Evolutionary conservation across 2,797 vertebrate genomes (phyloP), one percentile per base, ranked within the genome.

Genomic region (Dicrostonyx torquatus): DNA sequence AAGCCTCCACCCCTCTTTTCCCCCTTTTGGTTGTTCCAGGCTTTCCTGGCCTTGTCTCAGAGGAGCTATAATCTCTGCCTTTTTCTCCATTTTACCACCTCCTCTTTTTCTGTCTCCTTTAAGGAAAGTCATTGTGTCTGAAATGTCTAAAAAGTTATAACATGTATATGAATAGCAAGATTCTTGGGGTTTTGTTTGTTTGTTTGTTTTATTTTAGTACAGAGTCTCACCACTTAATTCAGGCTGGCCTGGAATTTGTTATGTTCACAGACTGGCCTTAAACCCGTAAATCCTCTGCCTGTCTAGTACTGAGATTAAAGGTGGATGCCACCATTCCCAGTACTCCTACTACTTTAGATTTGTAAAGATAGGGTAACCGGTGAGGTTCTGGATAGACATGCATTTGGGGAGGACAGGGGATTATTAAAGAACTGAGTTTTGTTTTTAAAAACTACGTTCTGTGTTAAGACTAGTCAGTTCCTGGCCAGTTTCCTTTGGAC

Each of bases 401-500:
- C 11, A 5, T 68, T 60, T 55, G 73, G 48, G 22, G 64, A 26
- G 37, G 75, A 22, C 55, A 70, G 48, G 64, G 14, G 2, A 55
- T 86, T 86, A 72, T 86, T 68, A 31, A 89, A 96, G 79, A 79
- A 72, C 37, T 89, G 50, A 43, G 17, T 68, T 73, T 87, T 43
- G 48, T 73, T 62, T 87, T 80, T 72, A 68, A 85, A 77, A 88
- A 40, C 29, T 37, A 53, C 9, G 50, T 83, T 92, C 58, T 94
- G 0, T 45, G 9, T 88, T 84, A 88, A 85, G 24, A 89, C n/a
- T 62, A 80, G 68, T 50, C 45, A 91, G 60, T 80, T 87, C 34
- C 66, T 95, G 92, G 43, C 62, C 73, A 40, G 60, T 87, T 92
- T 94, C 34, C 50, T 72, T 90, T 93, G 70, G 91, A 92, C 87